Evolutionary conservation across 2,797 vertebrate species (phyloP).

Genomic region (Bryconaethiops microstoma): DNA sequence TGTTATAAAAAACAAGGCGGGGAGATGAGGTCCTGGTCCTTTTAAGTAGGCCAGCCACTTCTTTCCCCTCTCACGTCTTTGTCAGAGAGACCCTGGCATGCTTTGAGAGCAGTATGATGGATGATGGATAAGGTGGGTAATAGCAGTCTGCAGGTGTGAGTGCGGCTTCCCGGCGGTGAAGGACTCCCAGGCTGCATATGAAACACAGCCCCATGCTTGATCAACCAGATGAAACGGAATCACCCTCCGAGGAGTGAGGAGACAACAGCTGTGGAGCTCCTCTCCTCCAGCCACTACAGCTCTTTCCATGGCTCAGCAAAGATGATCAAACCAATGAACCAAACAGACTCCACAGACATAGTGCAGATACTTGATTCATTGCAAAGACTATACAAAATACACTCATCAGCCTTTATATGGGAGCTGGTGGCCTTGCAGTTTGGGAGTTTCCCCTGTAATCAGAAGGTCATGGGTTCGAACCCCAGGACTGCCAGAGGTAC

Average conservation of each 20-base stretch:
- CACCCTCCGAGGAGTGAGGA: slow-evolving; percentile 37
- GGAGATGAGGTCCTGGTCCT: slow-evolving; percentile 6
- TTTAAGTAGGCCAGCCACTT: slow-evolving; percentile 7
- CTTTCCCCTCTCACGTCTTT: neutral
- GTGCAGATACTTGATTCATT: neutral
- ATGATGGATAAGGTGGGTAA: slow-evolving; percentile 40
- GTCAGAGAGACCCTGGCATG: slow-evolving; percentile 5
- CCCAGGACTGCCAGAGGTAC: no score
- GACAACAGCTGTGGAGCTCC: slow-evolving; percentile 34
- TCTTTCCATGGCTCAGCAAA: slow-evolving; percentile 6
- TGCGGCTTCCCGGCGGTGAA: slow-evolving; percentile 21
- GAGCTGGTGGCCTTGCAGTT: no score
- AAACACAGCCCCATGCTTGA: slow-evolving; percentile 52
- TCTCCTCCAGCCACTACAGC: neutral
- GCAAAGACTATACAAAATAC: neutral
- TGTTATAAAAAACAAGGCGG: neutral
- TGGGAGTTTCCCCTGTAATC: no score
- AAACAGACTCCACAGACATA: neutral
- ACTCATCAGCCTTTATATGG: neutral
- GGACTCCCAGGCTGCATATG: slow-evolving; percentile 40
- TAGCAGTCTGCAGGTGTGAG: slow-evolving; percentile 50
- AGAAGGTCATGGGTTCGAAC: no score
- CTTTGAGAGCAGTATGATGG: slow-evolving; percentile 38
- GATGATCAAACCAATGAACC: neutral
- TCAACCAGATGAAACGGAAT: slow-evolving; percentile 58